These are phyloP conservation scores for Drosophila pegasa DNA, from an alignment of 2,888 invertebrate genomes.

Conservation along the genomic window DNA sequence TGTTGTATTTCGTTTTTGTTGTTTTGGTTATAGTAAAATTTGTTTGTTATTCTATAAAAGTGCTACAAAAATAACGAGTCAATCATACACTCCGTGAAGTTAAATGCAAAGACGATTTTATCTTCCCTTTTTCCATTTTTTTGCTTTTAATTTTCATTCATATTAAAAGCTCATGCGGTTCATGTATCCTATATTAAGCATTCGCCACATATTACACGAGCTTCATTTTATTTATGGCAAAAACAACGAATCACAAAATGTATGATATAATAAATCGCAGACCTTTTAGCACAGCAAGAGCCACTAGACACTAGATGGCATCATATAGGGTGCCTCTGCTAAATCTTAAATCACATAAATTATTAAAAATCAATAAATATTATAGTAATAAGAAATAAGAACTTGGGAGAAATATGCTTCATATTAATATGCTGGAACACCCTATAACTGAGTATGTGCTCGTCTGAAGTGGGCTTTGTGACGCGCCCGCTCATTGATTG, in stretches of 20 bases:
- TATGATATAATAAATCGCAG: constrained; percentile 45
- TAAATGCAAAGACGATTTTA: constrained; percentile 20
- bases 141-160: background rate
- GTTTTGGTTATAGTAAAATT: constrained; percentile 5
- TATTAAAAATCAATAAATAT: background rate
- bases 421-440: constrained; percentile 24
- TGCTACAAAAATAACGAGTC: constrained; percentile 13
- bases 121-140: background rate
- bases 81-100: constrained; percentile 25
- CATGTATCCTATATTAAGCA: constrained; percentile 20
- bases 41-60: constrained; percentile 1
- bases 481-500: constrained; percentile 53
- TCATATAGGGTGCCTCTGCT: constrained; percentile 19
- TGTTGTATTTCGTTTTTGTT: background rate
- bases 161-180: background rate
- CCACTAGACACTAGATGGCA: background rate
- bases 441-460: constrained; percentile 21
- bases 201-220: constrained; percentile 44
- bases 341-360: background rate
- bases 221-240: constrained; percentile 56
- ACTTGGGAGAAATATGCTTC: too few relatives aligned
- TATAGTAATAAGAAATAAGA: too few relatives aligned
- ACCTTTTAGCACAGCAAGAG: constrained; percentile 24
- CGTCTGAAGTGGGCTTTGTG: constrained; percentile 27
- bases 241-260: constrained; percentile 11